These are phyloP conservation scores for Myripristis murdjan DNA, from an alignment of 2,797 vertebrate species.

Conservation along the genomic window DNA sequence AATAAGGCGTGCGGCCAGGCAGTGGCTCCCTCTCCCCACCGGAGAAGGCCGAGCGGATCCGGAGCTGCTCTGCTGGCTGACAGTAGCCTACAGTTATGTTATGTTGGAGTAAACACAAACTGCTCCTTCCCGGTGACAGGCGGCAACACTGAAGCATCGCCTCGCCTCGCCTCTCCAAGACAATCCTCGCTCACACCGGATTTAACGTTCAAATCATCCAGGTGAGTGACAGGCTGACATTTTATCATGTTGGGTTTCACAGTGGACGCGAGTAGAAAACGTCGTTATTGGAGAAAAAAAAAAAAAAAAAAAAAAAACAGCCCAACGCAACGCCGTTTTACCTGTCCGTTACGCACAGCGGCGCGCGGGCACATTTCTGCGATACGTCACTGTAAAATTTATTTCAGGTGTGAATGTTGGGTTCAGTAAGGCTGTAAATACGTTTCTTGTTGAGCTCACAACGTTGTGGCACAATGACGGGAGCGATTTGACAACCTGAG, in stretches of 20 bases:
- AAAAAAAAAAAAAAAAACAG: not conserved
- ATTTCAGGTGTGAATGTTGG: conserved; percentile 46
- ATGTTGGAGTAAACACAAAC: conserved; percentile 80
- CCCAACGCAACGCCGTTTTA: conserved; percentile 44
- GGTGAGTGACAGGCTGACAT: conserved; percentile 64
- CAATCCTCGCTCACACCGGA: conserved; percentile 56
- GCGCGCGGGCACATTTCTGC: conserved; percentile 29
- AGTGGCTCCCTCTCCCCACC: conserved; percentile 67
- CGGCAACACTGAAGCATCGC: conserved; percentile 71
- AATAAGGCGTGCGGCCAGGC: conserved; percentile 62
- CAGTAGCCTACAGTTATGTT: conserved; percentile 63
- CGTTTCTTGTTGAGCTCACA: not conserved
- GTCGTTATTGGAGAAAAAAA: not conserved
- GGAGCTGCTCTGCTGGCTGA: conserved; percentile 44
- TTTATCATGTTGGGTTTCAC: not conserved
- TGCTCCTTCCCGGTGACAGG: conserved; percentile 79
- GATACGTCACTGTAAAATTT: not conserved
- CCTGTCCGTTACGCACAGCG: conserved; percentile 75
- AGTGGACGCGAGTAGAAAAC: conserved; percentile 21
- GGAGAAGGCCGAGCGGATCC: not conserved
- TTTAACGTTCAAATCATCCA: conserved; percentile 29
- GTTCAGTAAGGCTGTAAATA: not conserved
- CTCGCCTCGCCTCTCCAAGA: conserved; percentile 68
- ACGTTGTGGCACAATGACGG: not conserved
- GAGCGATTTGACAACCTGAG: conserved; percentile 45